Evolutionary conservation across 2,113 vertebrate species (phyloP).

Genomic region (Neogale vison): DNA sequence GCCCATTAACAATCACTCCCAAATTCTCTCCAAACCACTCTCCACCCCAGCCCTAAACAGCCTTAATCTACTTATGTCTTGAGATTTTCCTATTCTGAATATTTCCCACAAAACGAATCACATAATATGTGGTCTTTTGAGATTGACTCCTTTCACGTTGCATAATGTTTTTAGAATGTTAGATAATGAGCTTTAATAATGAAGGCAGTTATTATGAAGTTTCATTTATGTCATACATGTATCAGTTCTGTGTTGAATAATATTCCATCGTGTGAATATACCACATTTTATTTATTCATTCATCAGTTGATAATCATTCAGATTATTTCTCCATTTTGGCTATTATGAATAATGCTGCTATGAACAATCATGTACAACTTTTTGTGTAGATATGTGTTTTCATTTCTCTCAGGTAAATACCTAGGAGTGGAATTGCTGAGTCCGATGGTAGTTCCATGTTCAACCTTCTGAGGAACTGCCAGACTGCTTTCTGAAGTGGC

Average conservation of each 20-base stretch:
- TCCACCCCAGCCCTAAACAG: neutral
- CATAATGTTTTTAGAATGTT: slow-evolving; percentile 26
- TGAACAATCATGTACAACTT: slow-evolving; percentile 17
- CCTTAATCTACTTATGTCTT: neutral
- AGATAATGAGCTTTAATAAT: slow-evolving; percentile 25
- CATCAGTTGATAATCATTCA: neutral
- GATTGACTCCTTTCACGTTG: slow-evolving; percentile 29
- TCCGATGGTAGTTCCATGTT: neutral
- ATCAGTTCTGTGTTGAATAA: neutral
- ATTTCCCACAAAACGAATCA: neutral
- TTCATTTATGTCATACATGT: neutral
- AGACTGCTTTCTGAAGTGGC: neutral
- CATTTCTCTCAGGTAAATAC: neutral
- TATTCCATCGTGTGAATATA: neutral
- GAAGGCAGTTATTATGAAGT: neutral
- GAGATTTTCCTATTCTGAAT: slow-evolving; percentile 38
- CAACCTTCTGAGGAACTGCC: slow-evolving; percentile 27
- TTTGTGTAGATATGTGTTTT: neutral
- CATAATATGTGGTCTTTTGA: neutral
- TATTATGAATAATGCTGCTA: slow-evolving; percentile 24
- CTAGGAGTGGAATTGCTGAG: neutral
- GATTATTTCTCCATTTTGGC: slow-evolving; percentile 3
- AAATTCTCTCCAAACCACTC: neutral
- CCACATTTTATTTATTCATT: neutral
- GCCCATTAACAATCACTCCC: neutral